Evolutionary conservation across 2,888 invertebrate species (phyloP), one percentile per base, ranked within the genome.

Genomic region (Dasysyrphus albostriatus): DNA sequence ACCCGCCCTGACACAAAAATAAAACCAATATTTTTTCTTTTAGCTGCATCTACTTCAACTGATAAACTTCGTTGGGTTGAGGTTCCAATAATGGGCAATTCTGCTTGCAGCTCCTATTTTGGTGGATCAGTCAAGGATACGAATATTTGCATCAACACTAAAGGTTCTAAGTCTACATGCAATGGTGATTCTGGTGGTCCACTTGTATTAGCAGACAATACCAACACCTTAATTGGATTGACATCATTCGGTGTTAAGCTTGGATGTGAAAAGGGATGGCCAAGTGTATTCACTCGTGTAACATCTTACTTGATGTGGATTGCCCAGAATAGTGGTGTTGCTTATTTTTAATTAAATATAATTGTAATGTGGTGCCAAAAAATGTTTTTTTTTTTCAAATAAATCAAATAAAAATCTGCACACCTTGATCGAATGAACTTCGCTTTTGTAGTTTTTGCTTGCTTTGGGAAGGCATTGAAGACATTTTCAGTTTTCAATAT

Each of bases 151-250:
- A 91, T 92, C 24, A 90, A 89, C 74, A 92, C 92, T 42, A 89
- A 89, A 61, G 89, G 88, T 2, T 91, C 91, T n/a, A 91, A 90
- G 76, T 91, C 91, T n/a, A 91, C 89, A 12, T 92, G 92, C 88
- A 90, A 89, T 83, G 92, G 92, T 32, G 92, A 92, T 51, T 92
- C 92, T 39, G 92, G 92, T 59, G 92, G 92, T 51, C 92, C 92
- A 19, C 80, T 92, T 84, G 90, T 91, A 0, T 39, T 89, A 7
- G 90, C 90, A 34, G 88, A 83, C 16, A 85, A 70, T 14, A 8
- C 67, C 19, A 89, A 84, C 5, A 80, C 83, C 44, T 56, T 92
- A 59, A 89, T 92, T 81, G 92, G 92, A 5, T 89, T 89, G 29
- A 91, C 92, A 0, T 92, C 93, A 14, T 92, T 91, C 42, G 91